These are phyloP conservation scores for Nemapogon koenigi DNA, from an alignment of 2,888 invertebrate genomes.

Conservation along the genomic window DNA sequence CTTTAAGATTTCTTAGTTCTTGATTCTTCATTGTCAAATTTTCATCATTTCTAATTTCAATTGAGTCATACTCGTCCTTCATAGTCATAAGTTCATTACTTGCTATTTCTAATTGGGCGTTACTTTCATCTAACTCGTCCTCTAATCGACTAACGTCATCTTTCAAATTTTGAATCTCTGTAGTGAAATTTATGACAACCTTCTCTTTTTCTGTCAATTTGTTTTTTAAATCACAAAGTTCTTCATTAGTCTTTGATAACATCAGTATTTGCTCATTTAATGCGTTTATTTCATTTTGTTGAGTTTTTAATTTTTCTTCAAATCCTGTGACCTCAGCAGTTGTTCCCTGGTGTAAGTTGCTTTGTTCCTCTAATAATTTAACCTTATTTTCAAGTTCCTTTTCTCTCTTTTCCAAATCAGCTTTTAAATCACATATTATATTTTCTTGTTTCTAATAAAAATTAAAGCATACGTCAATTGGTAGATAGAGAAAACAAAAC, in stretches of 20 bases:
- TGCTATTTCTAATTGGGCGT: conserved; percentile 42
- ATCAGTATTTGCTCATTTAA: conserved; percentile 48
- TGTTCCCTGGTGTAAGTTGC: conserved; percentile 18
- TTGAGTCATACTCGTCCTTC: conserved; percentile 34
- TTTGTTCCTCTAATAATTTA: conserved; percentile 18
- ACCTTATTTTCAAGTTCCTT: conserved; percentile 20
- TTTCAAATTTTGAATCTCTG: conserved; percentile 37
- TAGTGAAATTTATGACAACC: conserved; percentile 37
- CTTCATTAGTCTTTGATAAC: conserved; percentile 33
- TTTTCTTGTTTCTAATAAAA: conserved; percentile 34
- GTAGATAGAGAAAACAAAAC: background rate
- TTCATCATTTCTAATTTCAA: conserved; percentile 26
- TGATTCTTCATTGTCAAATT: conserved; percentile 33
- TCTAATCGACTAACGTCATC: conserved; percentile 30
- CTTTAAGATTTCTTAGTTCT: conserved; percentile 32
- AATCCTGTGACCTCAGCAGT: conserved; percentile 24
- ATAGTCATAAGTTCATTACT: conserved; percentile 35
- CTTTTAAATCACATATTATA: conserved; percentile 30
- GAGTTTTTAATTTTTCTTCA: conserved; percentile 39
- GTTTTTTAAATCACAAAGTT: conserved; percentile 30
- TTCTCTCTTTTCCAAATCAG: conserved; percentile 31
- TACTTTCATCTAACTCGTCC: conserved; percentile 38
- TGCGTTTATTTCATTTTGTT: conserved; percentile 33
- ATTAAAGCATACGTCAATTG: conserved; percentile 14
- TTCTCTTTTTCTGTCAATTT: conserved; percentile 36